Base-by-base conservation (phyloP, 2,113 vertebrate species). In the Pelecanus crispus region DNA sequence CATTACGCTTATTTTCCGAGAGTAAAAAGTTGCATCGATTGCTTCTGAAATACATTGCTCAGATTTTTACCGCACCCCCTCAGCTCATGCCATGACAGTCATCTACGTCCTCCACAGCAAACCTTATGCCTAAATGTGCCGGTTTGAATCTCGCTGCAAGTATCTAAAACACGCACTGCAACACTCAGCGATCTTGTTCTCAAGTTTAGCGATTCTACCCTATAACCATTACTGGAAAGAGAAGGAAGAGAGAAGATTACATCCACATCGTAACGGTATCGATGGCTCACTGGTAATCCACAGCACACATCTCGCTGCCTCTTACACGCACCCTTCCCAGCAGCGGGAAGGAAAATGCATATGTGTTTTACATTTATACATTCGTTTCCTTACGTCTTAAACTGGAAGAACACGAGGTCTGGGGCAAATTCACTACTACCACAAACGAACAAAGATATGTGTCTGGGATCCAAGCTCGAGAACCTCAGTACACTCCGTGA, bases 381-480 rank as follows among this genome's bases (percentile, higher is more conserved):
- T 7, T 13, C 18, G 4, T 18, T n/a, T 32, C 32, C 5, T 10
- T n/a, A 9, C 1, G 3, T 47, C 40, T 40, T 55, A 34, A 67
- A 45, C 16, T 5, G 4, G 7, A 63, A 6, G 15, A 62, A 20
- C 10, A 13, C 0, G 1, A 86, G 12, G 4, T 20, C 45, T 4
- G 7, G n/a, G 17, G 55, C n/a, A 61, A 72, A 38, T 12, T 49
- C 24, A 7, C 38, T 6, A 13, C 13, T 7, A 7, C 11, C 47
- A 18, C 17, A 8, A 56, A 17, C 0, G 1, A 52, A 32, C 4
- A 13, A 4, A 22, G 8, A 21, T 1, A 14, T 1, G 1, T 8
- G 45, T 9, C 29, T 36, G 45, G 28, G 26, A 66, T 36, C 17
- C 8, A 4, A 67, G 53, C 20, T 62, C 31, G 13, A 81, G 62